Evolutionary conservation across 2,797 vertebrate genomes (phyloP).

Genomic region (Schizopygopsis malacanthus): DNA sequence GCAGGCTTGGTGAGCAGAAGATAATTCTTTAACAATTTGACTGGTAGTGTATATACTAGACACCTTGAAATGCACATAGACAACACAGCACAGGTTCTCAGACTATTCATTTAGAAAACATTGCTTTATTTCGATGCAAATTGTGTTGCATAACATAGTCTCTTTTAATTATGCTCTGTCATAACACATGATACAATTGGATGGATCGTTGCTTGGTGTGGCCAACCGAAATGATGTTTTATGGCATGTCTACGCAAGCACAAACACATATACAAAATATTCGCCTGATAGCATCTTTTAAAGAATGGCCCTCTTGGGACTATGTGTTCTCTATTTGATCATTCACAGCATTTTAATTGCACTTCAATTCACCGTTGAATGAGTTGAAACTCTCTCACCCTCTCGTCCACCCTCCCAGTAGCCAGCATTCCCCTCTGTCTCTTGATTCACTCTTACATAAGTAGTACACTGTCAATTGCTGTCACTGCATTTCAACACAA

Average conservation of each 20-base stretch:
- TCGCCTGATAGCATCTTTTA: background rate
- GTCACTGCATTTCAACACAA: constrained; percentile 44
- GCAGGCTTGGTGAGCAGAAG: too few species aligned
- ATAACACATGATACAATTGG: background rate
- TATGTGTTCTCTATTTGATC: constrained; percentile 29
- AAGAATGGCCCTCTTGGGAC: background rate
- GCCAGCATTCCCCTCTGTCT: constrained; percentile 5
- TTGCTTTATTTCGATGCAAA: background rate
- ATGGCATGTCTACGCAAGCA: background rate
- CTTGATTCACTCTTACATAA: constrained; percentile 39
- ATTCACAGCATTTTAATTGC: constrained; percentile 43
- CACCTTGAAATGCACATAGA: background rate
- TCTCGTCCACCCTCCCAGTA: constrained; percentile 5
- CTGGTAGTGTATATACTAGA: background rate
- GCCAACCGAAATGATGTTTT: background rate
- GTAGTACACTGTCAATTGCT: constrained; percentile 26
- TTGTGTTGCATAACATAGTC: constrained; percentile 18
- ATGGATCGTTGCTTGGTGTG: constrained; percentile 1
- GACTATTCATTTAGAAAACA: background rate
- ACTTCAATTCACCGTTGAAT: constrained; percentile 26
- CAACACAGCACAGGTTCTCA: background rate
- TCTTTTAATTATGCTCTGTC: constrained; percentile 15
- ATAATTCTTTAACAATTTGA: too few species aligned
- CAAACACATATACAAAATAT: background rate
- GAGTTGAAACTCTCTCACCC: constrained; percentile 11